A percentile compares a stretch with the other conserved stretches of the same genome.
These are phyloP conservation scores for Melierax canorus DNA, from an alignment of 2,113 vertebrate genomes.

Conservation along the genomic window DNA sequence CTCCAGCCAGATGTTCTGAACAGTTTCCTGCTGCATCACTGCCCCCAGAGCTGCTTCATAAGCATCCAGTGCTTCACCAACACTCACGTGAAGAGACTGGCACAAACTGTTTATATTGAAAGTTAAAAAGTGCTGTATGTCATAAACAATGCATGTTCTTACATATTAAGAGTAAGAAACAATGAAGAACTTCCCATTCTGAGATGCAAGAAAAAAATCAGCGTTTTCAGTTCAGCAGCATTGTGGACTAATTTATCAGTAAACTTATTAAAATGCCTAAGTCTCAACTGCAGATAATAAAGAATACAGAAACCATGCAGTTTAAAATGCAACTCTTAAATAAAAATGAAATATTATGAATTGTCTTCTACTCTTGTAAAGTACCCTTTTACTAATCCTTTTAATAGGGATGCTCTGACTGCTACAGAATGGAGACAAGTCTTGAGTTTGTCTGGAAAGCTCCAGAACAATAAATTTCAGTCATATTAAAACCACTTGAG, in stretches of 20 bases:
- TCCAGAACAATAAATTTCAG: background rate
- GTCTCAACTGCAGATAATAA: background rate
- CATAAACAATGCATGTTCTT: background rate
- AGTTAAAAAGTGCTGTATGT: background rate
- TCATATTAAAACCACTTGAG: background rate
- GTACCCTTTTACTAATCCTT: background rate
- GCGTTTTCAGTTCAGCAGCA: background rate
- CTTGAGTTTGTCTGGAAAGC: background rate
- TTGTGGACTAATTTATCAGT: background rate
- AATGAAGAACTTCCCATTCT: background rate
- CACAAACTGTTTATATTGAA: constrained; percentile 81
- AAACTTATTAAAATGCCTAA: background rate
- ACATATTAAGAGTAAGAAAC: background rate
- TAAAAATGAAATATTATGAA: background rate
- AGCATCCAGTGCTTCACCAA: constrained; percentile 82
- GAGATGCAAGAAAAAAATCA: background rate
- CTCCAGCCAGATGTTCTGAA: constrained; percentile 94
- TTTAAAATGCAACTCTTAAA: background rate
- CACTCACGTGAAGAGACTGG: constrained; percentile 82
- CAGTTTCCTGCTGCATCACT: constrained; percentile 80
- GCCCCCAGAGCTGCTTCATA: constrained; percentile 90
- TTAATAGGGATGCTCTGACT: background rate
- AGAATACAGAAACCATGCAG: background rate
- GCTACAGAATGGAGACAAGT: background rate
- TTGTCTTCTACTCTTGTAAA: background rate